phyloP scores from a whole-genome alignment of 2,113 vertebrate species.

The Athene noctua region DNA sequence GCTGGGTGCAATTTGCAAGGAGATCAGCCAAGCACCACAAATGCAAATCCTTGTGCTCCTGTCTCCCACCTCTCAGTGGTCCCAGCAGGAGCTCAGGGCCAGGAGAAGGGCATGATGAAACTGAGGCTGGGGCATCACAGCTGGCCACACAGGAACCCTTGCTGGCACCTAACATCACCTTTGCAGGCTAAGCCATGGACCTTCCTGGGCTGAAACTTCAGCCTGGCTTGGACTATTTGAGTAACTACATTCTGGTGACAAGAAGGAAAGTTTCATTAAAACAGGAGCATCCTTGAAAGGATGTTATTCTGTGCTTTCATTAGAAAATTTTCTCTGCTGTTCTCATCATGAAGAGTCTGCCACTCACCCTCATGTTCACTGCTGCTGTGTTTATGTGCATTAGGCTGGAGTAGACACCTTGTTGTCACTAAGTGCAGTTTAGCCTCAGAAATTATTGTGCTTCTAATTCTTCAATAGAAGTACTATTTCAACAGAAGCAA shows the following conservation, averaged over 20 bases:
- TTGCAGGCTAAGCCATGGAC: neutral
- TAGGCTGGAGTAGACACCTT: neutral
- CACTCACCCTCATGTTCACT: neutral
- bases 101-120: neutral
- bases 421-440: neutral
- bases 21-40: neutral
- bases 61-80: fast-evolving
- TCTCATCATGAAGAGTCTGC: neutral
- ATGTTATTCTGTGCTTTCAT: neutral
- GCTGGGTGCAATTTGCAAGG: neutral
- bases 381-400: neutral
- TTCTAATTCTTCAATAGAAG: neutral
- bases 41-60: neutral
- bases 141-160: neutral
- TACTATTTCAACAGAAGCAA: neutral
- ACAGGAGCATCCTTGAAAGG: neutral
- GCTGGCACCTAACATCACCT: neutral
- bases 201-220: neutral
- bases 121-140: neutral
- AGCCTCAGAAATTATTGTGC: neutral
- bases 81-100: neutral
- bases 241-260: neutral
- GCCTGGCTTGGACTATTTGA: neutral
- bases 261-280: neutral
- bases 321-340: neutral